Percentiles rank a stretch among this genome's conserved stretches.
Conservation (phyloP, 2,797 vertebrate species). For the Manis javanica region DNA sequence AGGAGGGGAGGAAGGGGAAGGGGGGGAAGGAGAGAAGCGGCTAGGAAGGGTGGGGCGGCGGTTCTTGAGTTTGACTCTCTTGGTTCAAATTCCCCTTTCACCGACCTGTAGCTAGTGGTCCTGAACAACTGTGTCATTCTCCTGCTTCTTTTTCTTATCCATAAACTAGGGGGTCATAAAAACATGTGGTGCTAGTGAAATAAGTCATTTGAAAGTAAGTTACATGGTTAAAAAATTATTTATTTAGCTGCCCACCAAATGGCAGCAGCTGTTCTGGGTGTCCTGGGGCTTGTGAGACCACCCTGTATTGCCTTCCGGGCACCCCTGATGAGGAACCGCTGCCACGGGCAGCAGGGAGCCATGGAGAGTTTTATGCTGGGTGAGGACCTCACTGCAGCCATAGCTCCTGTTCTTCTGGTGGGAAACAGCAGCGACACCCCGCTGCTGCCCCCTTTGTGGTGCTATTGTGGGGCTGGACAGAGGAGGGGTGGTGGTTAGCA, state of each 20-base stretch:
- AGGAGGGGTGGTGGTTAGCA: accelerated
- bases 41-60: accelerated
- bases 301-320: neutral
- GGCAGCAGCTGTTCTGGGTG: neutral
- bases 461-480: accelerated
- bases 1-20: too few relatives aligned
- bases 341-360: neutral
- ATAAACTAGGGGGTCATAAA: neutral
- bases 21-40: too few relatives aligned
- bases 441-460: accelerated
- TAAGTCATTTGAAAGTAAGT: neutral
- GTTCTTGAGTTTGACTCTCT: neutral
- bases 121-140: neutral
- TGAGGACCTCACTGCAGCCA: accelerated
- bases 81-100: neutral
- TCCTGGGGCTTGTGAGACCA: neutral
- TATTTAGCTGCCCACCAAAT: neutral
- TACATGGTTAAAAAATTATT: neutral
- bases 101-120: neutral
- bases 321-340: too few relatives aligned
- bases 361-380: neutral
- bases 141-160: neutral
- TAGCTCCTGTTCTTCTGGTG: neutral
- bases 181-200: neutral
- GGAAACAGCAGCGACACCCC: neutral